Conservation (phyloP, 30 jellyfish, hydroid and myxozoan species). For the Phacellophora camtschatica region DNA sequence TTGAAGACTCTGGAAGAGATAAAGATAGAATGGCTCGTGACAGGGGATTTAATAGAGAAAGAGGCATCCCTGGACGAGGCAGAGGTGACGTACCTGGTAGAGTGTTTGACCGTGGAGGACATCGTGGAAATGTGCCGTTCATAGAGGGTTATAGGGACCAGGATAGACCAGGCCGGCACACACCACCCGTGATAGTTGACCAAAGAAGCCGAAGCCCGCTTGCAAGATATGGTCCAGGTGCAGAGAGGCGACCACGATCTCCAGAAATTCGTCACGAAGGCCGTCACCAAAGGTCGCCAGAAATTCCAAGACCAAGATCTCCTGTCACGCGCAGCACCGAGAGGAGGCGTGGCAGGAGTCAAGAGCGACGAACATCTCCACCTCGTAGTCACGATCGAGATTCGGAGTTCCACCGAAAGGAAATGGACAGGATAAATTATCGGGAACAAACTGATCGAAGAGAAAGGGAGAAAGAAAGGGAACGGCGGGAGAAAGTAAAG, state of each 20-base stretch:
- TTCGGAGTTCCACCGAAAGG: constrained; percentile 41
- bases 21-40: constrained; percentile 18
- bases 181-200: constrained; percentile 50
- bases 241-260: constrained; percentile 43
- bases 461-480: constrained; percentile 52
- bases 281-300: constrained; percentile 68
- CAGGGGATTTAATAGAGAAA: constrained; percentile 47
- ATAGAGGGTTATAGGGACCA: constrained; percentile 45
- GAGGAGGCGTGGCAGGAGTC: constrained; percentile 66
- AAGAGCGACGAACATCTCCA: constrained; percentile 60
- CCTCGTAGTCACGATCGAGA: constrained; percentile 76
- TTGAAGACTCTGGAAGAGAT: constrained; percentile 10
- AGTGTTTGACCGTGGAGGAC: constrained; percentile 57
- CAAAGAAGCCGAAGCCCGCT: constrained; percentile 60
- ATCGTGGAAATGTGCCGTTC: constrained; percentile 18
- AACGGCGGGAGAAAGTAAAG: constrained; percentile 61
- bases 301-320: constrained; percentile 60
- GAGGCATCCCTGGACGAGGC: constrained; percentile 48
- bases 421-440: constrained; percentile 25
- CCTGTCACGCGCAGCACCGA: constrained; percentile 48
- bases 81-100: constrained; percentile 57
- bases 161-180: constrained; percentile 60
- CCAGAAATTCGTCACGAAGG: constrained; percentile 57
- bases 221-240: constrained; percentile 30
- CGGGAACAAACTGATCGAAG: constrained; percentile 64